Evolutionary conservation across 1,140 invertebrate species (phyloP).

Genomic region (Vanessa tameamea): DNA sequence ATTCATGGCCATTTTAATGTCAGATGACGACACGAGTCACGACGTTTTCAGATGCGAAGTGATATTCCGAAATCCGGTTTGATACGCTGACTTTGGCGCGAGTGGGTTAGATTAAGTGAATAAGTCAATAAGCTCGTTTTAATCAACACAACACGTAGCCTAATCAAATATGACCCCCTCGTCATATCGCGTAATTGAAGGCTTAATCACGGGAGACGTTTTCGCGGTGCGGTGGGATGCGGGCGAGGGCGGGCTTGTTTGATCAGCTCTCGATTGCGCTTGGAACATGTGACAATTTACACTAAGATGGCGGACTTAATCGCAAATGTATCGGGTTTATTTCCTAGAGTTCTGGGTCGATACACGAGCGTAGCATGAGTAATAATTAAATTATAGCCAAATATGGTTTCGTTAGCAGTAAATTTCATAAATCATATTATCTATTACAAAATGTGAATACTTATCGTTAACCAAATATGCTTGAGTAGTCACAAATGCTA

Average conservation of each 20-base stretch:
- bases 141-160: constrained; percentile 77
- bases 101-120: constrained; percentile 62
- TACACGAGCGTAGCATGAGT: constrained; percentile 4
- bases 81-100: constrained; percentile 29
- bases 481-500: too few species aligned
- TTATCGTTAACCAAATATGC: too few species aligned
- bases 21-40: constrained; percentile 50
- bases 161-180: constrained; percentile 79
- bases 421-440: neutral
- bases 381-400: constrained; percentile 1
- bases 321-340: constrained; percentile 27
- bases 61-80: constrained; percentile 57
- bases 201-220: constrained; percentile 75
- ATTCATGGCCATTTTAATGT: constrained; percentile 66
- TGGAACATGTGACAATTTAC: constrained; percentile 49
- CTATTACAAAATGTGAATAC: neutral
- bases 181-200: constrained; percentile 78
- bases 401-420: neutral
- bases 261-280: constrained; percentile 62
- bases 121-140: constrained; percentile 77
- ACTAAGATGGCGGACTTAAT: constrained; percentile 40
- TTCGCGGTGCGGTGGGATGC: constrained; percentile 44
- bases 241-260: constrained; percentile 58
- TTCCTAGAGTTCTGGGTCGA: constrained; percentile 3
- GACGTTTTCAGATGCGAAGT: constrained; percentile 40